These are phyloP conservation scores for Lutjanus argentimaculatus DNA, from an alignment of 2,797 vertebrate species.

Conservation along the genomic window DNA sequence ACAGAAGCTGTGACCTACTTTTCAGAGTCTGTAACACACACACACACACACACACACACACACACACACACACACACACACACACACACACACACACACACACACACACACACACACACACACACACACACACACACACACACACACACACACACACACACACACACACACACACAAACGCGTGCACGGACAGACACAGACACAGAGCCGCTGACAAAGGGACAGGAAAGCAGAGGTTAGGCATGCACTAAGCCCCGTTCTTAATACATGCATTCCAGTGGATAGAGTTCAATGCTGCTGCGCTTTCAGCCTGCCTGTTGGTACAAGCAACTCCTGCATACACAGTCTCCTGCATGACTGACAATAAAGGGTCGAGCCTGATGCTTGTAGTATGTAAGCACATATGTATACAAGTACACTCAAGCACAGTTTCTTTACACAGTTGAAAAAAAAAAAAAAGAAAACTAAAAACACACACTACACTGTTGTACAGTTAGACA, in stretches of 20 bases:
- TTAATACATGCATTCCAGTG: constrained; percentile 84
- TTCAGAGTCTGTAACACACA: constrained; percentile 57
- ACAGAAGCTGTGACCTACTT: constrained; percentile 83
- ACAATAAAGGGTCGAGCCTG: constrained; percentile 44
- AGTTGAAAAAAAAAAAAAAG: background rate
- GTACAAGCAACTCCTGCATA: constrained; percentile 78
- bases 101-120: constrained; percentile 35
- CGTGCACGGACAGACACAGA: constrained; percentile 18
- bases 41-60: constrained; percentile 43
- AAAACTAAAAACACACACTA: background rate
- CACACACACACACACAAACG: constrained; percentile 44
- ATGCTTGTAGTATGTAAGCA: constrained; percentile 27
- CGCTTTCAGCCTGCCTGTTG: constrained; percentile 77
- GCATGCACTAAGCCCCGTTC: constrained; percentile 80
- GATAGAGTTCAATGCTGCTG: constrained; percentile 70
- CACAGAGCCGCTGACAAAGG: constrained; percentile 69
- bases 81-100: constrained; percentile 27
- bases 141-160: constrained; percentile 39
- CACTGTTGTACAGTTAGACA: constrained; percentile 1
- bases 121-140: constrained; percentile 44
- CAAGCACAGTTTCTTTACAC: constrained; percentile 8
- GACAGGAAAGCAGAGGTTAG: constrained; percentile 80
- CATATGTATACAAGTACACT: constrained; percentile 19
- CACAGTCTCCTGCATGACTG: constrained; percentile 59
- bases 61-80: constrained; percentile 40